A percentile compares a stretch with the other conserved stretches of the same genome.
These are phyloP conservation scores for Melanotaenia parkinsoni DNA, from an alignment of 2,797 vertebrate species.

Conservation along the genomic window DNA sequence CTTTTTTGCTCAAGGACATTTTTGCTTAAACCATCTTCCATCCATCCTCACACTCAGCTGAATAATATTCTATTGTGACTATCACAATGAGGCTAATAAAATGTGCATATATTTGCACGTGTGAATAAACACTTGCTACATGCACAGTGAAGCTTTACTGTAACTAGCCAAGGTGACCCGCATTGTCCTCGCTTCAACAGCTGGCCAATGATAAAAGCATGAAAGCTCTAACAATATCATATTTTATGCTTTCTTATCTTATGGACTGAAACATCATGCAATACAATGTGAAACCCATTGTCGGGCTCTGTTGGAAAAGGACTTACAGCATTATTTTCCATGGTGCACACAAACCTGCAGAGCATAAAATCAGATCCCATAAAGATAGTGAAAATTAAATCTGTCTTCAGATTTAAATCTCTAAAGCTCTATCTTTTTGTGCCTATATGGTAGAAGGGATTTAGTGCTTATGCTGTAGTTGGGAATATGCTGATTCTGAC, in stretches of 20 bases:
- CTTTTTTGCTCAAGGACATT: constrained; percentile 5
- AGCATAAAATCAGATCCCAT: constrained; percentile 66
- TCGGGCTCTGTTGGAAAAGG: constrained; percentile 30
- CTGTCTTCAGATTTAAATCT: constrained; percentile 54
- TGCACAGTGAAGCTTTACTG: background rate
- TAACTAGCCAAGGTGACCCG: constrained; percentile 4
- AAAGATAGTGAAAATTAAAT: constrained; percentile 59
- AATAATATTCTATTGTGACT: background rate
- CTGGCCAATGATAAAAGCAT: constrained; percentile 27
- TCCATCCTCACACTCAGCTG: background rate
- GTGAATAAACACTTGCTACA: constrained; percentile 14
- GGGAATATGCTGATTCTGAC: constrained; percentile 34
- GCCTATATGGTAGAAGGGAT: constrained; percentile 25
- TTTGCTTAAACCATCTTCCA: background rate
- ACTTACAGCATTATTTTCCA: constrained; percentile 46
- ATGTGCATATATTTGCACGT: background rate
- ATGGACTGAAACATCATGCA: constrained; percentile 20
- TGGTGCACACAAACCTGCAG: constrained; percentile 43
- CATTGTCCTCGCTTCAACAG: constrained; percentile 17
- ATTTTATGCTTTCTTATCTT: constrained; percentile 37
- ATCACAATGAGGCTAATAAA: background rate
- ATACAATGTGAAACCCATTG: constrained; percentile 12
- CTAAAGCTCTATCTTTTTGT: constrained; percentile 16
- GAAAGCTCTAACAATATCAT: constrained; percentile 18
- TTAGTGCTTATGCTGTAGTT: constrained; percentile 22